Conservation (phyloP, 2,797 vertebrate species). For the Pipistrellus pipistrellus region DNA sequence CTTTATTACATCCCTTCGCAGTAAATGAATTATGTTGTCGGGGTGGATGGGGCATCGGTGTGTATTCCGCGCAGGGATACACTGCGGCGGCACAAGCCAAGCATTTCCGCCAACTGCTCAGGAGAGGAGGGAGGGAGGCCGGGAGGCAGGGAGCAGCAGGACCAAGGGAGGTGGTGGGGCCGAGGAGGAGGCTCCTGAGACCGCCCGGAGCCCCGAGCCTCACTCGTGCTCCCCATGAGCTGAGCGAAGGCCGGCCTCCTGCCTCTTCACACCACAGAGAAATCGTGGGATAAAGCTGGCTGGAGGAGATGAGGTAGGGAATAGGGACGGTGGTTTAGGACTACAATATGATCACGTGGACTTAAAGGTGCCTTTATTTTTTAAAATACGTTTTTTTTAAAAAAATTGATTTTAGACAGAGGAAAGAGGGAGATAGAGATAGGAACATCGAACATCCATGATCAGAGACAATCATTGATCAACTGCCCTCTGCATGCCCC, state of each 20-base stretch:
- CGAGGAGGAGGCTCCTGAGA: background rate
- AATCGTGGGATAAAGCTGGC: background rate
- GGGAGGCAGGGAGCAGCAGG: background rate
- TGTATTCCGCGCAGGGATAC: conserved; percentile 41
- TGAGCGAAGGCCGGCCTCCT: background rate
- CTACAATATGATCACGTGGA: background rate
- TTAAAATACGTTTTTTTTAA: no score
- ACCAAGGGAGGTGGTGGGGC: background rate
- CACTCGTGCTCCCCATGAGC: background rate
- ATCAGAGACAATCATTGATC: no score
- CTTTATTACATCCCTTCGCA: conserved; percentile 69
- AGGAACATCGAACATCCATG: no score
- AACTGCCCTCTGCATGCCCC: no score
- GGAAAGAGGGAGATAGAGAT: no score
- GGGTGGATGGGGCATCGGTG: conserved; percentile 54
- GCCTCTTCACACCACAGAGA: conserved; percentile 8
- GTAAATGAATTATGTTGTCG: conserved; percentile 74
- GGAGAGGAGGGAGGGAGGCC: background rate
- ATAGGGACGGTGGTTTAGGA: background rate
- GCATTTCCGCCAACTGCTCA: background rate
- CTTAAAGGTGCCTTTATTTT: conserved; percentile 5
- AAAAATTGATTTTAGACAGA: no score
- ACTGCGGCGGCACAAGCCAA: conserved; percentile 42
- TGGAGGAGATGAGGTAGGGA: no score
- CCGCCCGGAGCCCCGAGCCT: background rate